Conservation (phyloP, 2,888 invertebrate genomes). For the Catotricha subobsoleta region DNA sequence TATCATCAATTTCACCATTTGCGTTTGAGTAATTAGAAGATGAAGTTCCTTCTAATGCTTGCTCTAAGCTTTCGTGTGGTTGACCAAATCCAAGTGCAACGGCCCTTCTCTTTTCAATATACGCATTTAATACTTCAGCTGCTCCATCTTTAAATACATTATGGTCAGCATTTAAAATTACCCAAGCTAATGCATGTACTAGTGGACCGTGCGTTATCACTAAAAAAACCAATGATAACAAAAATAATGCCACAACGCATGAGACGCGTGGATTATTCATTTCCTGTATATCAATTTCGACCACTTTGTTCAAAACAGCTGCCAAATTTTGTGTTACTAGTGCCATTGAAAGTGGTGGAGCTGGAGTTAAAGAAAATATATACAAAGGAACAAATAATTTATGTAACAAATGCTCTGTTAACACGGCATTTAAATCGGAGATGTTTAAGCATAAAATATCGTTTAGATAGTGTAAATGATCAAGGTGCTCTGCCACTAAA, state of each 20-base stretch:
- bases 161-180: slow-evolving; percentile 68
- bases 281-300: slow-evolving; percentile 37
- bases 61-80: slow-evolving; percentile 57
- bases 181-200: slow-evolving; percentile 77
- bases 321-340: slow-evolving; percentile 43
- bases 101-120: slow-evolving; percentile 37
- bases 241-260: slow-evolving; percentile 75
- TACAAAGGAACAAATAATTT: slow-evolving; percentile 84
- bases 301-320: slow-evolving; percentile 41
- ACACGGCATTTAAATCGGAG: slow-evolving; percentile 77
- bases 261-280: slow-evolving; percentile 58
- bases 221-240: slow-evolving; percentile 86
- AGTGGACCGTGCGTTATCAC: slow-evolving; percentile 83
- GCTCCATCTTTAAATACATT: slow-evolving; percentile 51
- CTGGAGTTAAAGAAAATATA: slow-evolving; percentile 68
- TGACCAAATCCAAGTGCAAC: slow-evolving; percentile 46
- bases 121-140: slow-evolving; percentile 46
- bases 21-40: slow-evolving; percentile 11
- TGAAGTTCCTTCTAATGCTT: slow-evolving; percentile 39
- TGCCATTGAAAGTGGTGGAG: slow-evolving; percentile 33
- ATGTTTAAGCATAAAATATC: slow-evolving; percentile 89
- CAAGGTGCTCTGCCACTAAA: slow-evolving; percentile 90
- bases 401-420: slow-evolving; percentile 85
- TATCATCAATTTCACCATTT: slow-evolving; percentile 4
- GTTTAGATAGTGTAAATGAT: slow-evolving; percentile 92